Base-by-base conservation (phyloP, 2,888 invertebrate genomes). In the Scaptomyza parva region DNA sequence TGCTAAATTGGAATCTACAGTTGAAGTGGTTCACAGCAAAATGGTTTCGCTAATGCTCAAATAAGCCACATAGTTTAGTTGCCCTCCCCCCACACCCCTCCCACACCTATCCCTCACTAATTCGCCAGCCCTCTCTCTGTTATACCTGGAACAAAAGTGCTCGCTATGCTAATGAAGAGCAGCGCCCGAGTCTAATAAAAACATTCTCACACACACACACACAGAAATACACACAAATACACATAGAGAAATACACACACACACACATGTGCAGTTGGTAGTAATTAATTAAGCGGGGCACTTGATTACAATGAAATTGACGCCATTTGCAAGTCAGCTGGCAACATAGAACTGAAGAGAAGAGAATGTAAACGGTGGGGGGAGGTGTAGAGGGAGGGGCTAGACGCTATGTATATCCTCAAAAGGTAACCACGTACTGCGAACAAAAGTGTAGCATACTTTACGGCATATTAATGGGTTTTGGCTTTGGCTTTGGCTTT, bases 301-400 rank as follows among this genome's bases (percentile, higher is more conserved):
- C 86, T 83, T 86, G 85, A 83, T 86, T 78, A 81, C 78, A 78
- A 78, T 78, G 85, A 81, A 86, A 83, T 84, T 67, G 81, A 81
- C 78, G 85, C 82, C 76, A 83, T 84, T 86, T 78, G 65, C 64
- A 64, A 47, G 63, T 69, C 60, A 33, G 35, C 14, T 1, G 24
- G 17, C 5, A 26, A 14, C 9, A 11, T 7, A 35, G 0, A 28
- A 28, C 9, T 28, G 28, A 9, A 2, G 11, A 1, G 9, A 2
- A 11, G 14, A 5, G 40, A n/a, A n/a, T n/a, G 18, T 12, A 22
- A 35, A n/a, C 5, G 6, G 1, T 2, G 5, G n/a, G 28, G 12
- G 5, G 22, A 11, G 12, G n/a, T n/a, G n/a, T n/a, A n/a, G n/a
- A n/a, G 9, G 11, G 8, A 0, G 11, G 1, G 24, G 24, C 24